Conservation (phyloP, 2,888 invertebrate species). For the Aphodius sticticus region DNA sequence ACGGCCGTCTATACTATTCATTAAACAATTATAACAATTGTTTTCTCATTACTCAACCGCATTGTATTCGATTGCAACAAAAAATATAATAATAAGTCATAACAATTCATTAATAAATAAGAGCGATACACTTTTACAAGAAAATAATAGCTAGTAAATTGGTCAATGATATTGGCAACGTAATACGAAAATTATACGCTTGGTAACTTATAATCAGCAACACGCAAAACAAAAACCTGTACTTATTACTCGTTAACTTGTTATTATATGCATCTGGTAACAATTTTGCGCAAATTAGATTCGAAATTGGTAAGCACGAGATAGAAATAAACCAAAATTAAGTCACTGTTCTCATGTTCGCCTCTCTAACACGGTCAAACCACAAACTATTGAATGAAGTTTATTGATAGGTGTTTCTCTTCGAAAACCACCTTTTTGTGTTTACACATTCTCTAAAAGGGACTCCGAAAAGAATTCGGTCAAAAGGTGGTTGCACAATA, state of each 20-base stretch:
- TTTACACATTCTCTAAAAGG: background rate
- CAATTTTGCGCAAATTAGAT: background rate
- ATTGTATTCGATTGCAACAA: background rate
- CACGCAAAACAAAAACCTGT: constrained; percentile 15
- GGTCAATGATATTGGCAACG: constrained; percentile 6
- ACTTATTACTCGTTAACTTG: background rate
- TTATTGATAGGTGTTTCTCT: background rate
- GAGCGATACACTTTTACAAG: background rate
- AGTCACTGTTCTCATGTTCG: background rate
- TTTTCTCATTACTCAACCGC: background rate
- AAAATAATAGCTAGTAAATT: constrained; percentile 6
- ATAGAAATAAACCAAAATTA: background rate
- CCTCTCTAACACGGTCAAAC: background rate
- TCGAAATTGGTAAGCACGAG: background rate
- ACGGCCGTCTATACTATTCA: background rate
- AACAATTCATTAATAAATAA: constrained; percentile 4
- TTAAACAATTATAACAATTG: background rate
- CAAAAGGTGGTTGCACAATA: background rate
- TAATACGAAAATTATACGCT: constrained; percentile 8
- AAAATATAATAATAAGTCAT: background rate
- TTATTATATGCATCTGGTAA: background rate
- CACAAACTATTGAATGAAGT: background rate
- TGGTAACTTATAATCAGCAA: constrained; percentile 7
- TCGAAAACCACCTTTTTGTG: background rate
- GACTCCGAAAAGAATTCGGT: background rate